phyloP scores from a whole-genome alignment of 35 echinoderm and acorn worm genomes.

The Hemicentrotus pulcherrimus region DNA sequence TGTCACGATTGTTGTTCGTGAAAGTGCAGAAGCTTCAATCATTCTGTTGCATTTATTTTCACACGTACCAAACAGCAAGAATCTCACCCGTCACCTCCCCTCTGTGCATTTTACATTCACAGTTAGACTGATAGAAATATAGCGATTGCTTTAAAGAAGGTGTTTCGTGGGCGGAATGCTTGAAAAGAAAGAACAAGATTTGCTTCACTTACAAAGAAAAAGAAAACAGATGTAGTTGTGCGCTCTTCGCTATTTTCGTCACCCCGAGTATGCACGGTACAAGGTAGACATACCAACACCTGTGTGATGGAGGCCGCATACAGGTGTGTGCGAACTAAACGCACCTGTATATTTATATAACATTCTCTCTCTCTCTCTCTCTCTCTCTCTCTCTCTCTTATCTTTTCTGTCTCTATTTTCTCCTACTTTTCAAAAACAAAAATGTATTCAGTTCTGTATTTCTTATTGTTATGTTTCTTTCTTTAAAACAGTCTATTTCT shows the following conservation, averaged over 20 bases:
- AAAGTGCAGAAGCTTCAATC: slow-evolving; percentile 12
- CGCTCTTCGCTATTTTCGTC: neutral
- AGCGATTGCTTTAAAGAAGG: neutral
- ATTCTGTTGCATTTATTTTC: neutral
- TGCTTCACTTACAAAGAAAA: neutral
- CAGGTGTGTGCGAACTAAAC: neutral
- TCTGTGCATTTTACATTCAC: neutral
- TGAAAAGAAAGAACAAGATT: slow-evolving; percentile 5
- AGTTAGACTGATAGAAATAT: neutral
- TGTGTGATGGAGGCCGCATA: neutral
- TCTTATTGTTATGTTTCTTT: no score
- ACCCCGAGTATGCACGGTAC: neutral
- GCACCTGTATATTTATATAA: neutral
- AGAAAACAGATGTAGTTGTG: neutral
- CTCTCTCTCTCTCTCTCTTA: neutral
- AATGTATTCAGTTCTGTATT: no score
- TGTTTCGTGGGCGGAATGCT: slow-evolving; percentile 23
- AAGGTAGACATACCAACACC: slow-evolving; percentile 45
- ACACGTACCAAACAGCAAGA: neutral
- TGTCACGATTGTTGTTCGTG: neutral
- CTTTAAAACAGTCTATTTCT: no score
- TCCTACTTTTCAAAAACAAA: no score
- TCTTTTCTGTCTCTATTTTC: neutral
- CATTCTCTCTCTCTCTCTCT: neutral
- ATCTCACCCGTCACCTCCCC: neutral